These are phyloP conservation scores for Orius laevigatus DNA, from an alignment of 1,140 invertebrate species.

Conservation along the genomic window DNA sequence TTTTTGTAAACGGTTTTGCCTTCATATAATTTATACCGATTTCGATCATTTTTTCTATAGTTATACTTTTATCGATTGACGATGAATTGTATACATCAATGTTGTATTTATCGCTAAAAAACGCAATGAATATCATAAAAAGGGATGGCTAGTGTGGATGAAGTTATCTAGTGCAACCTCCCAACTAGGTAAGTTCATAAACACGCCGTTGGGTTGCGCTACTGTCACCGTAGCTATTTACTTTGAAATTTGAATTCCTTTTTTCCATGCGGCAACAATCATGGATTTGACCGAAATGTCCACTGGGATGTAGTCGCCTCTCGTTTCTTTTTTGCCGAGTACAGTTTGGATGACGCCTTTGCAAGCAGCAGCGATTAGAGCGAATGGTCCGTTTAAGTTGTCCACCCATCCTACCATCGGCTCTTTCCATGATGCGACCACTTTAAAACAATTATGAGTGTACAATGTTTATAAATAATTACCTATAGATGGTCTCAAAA, in stretches of 20 bases:
- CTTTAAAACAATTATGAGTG: too few species aligned
- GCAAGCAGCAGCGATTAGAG: constrained; percentile 61
- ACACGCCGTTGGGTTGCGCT: too few species aligned
- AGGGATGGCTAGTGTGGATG: too few species aligned
- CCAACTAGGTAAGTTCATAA: too few species aligned
- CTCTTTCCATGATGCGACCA: constrained; percentile 48
- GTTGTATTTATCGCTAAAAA: too few species aligned
- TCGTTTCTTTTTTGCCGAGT: not conserved
- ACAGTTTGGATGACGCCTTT: constrained; percentile 62
- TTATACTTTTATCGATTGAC: constrained; percentile 51
- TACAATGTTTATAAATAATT: constrained; percentile 18
- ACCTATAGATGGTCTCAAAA: constrained; percentile 92
- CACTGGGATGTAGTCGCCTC: constrained; percentile 47
- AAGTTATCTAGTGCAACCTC: too few species aligned
- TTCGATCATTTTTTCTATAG: constrained; percentile 61
- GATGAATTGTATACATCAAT: constrained; percentile 42
- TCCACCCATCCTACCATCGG: constrained; percentile 83
- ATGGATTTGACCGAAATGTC: constrained; percentile 88
- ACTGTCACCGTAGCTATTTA: too few species aligned
- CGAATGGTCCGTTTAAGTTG: constrained; percentile 92
- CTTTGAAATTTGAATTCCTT: constrained; percentile 34
- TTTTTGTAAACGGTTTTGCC: constrained; percentile 52
- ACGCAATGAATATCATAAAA: not conserved
- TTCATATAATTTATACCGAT: constrained; percentile 49
- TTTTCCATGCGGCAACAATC: constrained; percentile 74